Evolutionary conservation across 2,113 vertebrate species (phyloP), one percentile per base, ranked within the genome.

Genomic region (Zingel zingel): DNA sequence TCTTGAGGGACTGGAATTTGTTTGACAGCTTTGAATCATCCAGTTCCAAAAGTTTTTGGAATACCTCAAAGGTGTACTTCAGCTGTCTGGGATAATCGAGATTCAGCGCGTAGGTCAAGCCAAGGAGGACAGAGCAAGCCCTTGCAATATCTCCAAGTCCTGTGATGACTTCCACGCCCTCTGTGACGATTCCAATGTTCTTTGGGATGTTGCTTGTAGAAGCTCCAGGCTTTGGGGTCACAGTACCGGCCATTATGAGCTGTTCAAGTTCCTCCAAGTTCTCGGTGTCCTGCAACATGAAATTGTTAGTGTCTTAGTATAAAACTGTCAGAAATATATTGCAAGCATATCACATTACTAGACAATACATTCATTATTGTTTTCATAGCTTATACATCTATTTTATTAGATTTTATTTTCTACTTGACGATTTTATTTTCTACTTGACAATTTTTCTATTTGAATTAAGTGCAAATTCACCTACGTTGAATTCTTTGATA

Each of bases 221-320:
- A 14, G 16, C 9, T 50, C 21, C 33, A 4, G n/a, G 16, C 45
- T 67, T 67, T 9, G 16, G 47, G 63, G 27, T 66, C n/a, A 23
- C 63, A 66, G 63, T 66, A 18, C 48, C 25, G 16, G 63, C 63
- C 43, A 27, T 8, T 18, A 27, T 8, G 6, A 16, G 63, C 43
- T 25, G 63, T 9, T 65, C 63, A 45, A 45, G 39, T 65, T 65
- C 39, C 63, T 65, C 39, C 43, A 25, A 65, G 63, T 65, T 47
- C n/a, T 65, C 39, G 1, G n/a, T 47, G 23, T 27, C 43, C 15
- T 66, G 3, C 43, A 10, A 48, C 63, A 48, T 48, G n/a, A 48
- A 66, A 47, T 11, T 48, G 23, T 66, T 16, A 65, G 62, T 64
- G 39, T 21, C 21, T 3, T 64, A 3, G 63, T 23, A 4, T 43